These are phyloP conservation scores for Nerophis ophidion DNA, from an alignment of 2,113 vertebrate genomes.

Conservation along the genomic window DNA sequence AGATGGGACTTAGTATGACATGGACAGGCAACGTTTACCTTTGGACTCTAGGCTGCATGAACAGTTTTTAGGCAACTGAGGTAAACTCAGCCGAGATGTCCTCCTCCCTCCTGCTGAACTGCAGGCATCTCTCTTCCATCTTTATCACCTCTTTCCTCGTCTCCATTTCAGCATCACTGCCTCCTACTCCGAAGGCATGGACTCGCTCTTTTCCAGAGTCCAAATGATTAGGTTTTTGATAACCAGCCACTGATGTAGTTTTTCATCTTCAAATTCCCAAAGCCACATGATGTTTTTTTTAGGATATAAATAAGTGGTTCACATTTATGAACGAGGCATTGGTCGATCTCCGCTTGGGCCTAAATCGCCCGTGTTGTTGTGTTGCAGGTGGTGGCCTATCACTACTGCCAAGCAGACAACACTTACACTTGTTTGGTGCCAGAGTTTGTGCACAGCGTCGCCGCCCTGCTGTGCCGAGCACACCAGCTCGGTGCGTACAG, in stretches of 20 bases:
- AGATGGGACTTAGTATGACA: no score
- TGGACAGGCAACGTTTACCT: not conserved
- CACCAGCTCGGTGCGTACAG: slow-evolving; percentile 82
- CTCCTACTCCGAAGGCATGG: slow-evolving; percentile 23
- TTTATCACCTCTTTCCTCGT: slow-evolving; percentile 16
- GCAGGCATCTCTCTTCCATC: slow-evolving; percentile 18
- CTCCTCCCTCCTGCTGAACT: slow-evolving; percentile 31
- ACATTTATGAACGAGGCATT: not conserved
- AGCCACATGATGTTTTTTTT: not conserved
- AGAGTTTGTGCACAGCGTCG: slow-evolving; percentile 92
- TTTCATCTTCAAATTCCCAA: no score
- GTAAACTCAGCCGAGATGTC: slow-evolving; percentile 20
- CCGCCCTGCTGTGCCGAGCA: slow-evolving; percentile 87
- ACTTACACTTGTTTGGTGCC: slow-evolving; percentile 96
- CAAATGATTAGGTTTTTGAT: slow-evolving; percentile 6
- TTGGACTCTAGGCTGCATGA: not conserved
- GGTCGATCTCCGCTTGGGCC: not conserved
- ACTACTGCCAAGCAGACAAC: slow-evolving; percentile 98
- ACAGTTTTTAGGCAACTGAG: not conserved
- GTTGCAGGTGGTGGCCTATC: slow-evolving; percentile 90
- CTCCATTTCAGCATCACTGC: slow-evolving; percentile 17
- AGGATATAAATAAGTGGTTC: not conserved
- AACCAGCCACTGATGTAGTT: no score
- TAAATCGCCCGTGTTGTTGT: slow-evolving; percentile 5
- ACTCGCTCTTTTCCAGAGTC: slow-evolving; percentile 23